Base-by-base conservation (phyloP, 2,888 invertebrate genomes). In the Mythimna albipuncta region DNA sequence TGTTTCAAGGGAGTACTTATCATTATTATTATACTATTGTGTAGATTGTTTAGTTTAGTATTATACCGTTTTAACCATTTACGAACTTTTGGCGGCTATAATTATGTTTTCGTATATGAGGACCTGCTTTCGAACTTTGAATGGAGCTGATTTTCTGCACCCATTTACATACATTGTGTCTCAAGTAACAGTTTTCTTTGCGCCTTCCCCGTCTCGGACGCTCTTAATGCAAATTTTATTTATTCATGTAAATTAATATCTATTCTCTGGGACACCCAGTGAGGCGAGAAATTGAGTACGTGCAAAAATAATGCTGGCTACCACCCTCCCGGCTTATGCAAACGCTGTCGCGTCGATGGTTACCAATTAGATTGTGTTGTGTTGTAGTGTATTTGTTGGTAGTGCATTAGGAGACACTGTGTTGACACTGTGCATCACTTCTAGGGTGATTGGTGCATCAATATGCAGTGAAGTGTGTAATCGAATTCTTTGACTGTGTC, bases 181-280 rank as follows among this genome's bases (percentile, higher is more conserved):
- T 32, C 68, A 87, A 91, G 87, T 86, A 91, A 92, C 91, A 92
- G 92, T 94, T 93, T 92, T 89, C 91, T 92, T 92, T 89, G 79
- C 83, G 82, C 79, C 89, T 88, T 86, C 71, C 62, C 72, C 88
- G 87, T 90, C 91, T 91, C 82, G 91, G 91, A 93, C 94, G 95
- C 94, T 94, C 87, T 92, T 94, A 94, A 96, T 96, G 96, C 95
- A 95, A 96, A 96, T 96, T 96, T 95, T 95, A 96, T 96, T 96
- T 96, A 96, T 95, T 95, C 95, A 96, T 96, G 96, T 95, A 96
- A 96, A 96, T 96, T 96, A 96, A 95, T 95, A 96, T 96, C 95
- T 95, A 94, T 95, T 94, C 94, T 91, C 90, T 90, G 89, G 92
- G 94, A 94, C 93, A 91, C 86, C 91, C 95, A 93, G 93, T 95